Conservation (phyloP, 2,113 vertebrate genomes). For the Gallinago paraguaiae region DNA sequence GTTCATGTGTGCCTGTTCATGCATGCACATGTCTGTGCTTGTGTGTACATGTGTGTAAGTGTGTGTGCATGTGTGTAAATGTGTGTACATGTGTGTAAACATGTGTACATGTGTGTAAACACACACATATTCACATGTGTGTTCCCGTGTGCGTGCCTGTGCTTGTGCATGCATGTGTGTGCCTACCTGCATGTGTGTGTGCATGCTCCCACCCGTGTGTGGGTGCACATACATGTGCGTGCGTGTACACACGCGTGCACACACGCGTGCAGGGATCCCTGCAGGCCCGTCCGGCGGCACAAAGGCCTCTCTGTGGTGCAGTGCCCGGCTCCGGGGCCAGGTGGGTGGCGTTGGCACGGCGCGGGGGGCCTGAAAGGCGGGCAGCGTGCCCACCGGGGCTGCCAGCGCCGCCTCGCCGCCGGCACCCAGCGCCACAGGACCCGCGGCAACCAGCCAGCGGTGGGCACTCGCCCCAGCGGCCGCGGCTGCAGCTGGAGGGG, state of each 20-base stretch:
- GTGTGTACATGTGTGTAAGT: too few relatives aligned
- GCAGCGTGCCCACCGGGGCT: background rate
- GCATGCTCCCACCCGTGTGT: too few relatives aligned
- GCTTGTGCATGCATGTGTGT: too few relatives aligned
- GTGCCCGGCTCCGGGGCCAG: background rate
- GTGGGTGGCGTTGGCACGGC: background rate
- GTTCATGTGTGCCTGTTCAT: too few relatives aligned
- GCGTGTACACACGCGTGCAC: rapidly evolving
- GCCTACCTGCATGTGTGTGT: rapidly evolving
- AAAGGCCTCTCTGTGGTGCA: background rate
- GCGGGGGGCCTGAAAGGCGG: background rate
- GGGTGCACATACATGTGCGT: rapidly evolving
- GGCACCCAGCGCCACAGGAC: background rate
- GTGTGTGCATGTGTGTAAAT: too few relatives aligned
- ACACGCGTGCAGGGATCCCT: rapidly evolving
- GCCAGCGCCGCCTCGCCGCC: background rate
- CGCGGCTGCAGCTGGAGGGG: background rate
- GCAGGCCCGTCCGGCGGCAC: rapidly evolving
- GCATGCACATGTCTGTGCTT: too few relatives aligned
- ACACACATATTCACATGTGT: rapidly evolving
- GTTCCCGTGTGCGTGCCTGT: too few relatives aligned
- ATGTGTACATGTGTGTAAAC: too few relatives aligned
- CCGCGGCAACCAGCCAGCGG: background rate
- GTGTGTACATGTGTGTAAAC: too few relatives aligned
- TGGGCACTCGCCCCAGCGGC: background rate